Percentiles rank a stretch among this genome's conserved stretches.
These are phyloP conservation scores for Setophaga kirtlandii DNA, from an alignment of 2,113 vertebrate genomes.

Conservation along the genomic window DNA sequence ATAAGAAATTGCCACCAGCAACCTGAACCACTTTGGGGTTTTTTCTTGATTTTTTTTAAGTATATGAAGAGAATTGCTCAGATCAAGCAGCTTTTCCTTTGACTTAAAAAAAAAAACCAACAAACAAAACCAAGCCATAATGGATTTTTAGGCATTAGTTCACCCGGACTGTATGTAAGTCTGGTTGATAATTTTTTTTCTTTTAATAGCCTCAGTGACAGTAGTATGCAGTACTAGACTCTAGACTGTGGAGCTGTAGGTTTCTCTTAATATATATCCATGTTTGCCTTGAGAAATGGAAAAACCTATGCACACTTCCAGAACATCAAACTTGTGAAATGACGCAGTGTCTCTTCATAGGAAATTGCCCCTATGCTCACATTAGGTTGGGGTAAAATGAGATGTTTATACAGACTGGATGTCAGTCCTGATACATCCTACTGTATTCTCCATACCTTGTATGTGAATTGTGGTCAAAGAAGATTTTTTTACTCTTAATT, in stretches of 20 bases:
- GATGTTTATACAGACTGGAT: neutral
- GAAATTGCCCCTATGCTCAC: neutral
- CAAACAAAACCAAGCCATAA: neutral
- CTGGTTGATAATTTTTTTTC: neutral
- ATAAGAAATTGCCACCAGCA: neutral
- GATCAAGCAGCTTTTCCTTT: neutral
- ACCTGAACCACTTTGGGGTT: neutral
- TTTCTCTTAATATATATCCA: neutral
- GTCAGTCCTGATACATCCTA: neutral
- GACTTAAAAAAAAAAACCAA: neutral
- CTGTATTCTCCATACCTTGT: neutral
- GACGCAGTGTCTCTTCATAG: neutral
- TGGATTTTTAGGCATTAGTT: neutral
- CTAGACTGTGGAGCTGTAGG: neutral
- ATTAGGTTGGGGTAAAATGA: neutral
- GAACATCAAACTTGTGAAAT: neutral
- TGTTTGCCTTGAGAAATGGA: neutral
- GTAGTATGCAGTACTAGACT: neutral
- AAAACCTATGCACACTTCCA: neutral
- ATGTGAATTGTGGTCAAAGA: neutral
- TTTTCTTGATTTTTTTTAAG: neutral
- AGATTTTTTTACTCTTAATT: neutral
- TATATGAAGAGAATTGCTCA: neutral
- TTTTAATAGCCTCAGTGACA: neutral
- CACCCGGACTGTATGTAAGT: neutral